These are phyloP conservation scores for Ascaphus truei DNA, from an alignment of 2,113 vertebrate genomes.

Conservation along the genomic window DNA sequence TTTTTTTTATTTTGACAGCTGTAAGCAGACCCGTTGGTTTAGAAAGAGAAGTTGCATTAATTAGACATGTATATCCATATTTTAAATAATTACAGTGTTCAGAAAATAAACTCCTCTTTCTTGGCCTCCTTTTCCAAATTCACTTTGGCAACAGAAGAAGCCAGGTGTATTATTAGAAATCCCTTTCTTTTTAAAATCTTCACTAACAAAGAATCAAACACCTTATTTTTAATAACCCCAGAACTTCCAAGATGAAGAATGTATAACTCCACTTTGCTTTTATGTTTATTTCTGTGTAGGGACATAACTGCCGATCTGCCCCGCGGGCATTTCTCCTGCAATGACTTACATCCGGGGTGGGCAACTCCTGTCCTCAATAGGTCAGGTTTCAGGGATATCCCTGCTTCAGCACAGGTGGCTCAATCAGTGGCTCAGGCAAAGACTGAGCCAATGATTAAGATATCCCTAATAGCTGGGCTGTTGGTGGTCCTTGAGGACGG, in stretches of 20 bases:
- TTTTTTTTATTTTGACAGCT: constrained; percentile 25
- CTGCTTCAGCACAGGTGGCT: too few species aligned
- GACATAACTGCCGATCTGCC: too few species aligned
- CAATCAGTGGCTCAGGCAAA: too few species aligned
- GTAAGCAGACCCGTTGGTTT: neutral
- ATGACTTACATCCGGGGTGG: too few species aligned
- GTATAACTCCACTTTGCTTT: too few species aligned
- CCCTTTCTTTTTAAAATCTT: neutral
- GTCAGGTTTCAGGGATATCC: too few species aligned
- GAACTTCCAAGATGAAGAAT: neutral
- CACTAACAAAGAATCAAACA: neutral
- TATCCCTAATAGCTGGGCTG: too few species aligned
- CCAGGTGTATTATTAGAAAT: neutral
- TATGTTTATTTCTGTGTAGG: too few species aligned
- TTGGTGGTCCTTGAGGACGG: too few species aligned
- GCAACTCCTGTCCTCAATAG: too few species aligned
- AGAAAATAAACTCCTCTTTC: neutral
- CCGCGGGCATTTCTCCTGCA: too few species aligned
- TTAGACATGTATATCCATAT: neutral
- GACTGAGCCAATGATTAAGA: too few species aligned
- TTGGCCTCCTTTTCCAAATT: neutral
- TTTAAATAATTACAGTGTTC: constrained; percentile 3
- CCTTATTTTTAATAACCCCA: neutral
- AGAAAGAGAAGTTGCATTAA: constrained; percentile 13
- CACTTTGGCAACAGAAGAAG: neutral